Conservation (phyloP, 2,113 vertebrate species). For the Hemichromis elongatus region DNA sequence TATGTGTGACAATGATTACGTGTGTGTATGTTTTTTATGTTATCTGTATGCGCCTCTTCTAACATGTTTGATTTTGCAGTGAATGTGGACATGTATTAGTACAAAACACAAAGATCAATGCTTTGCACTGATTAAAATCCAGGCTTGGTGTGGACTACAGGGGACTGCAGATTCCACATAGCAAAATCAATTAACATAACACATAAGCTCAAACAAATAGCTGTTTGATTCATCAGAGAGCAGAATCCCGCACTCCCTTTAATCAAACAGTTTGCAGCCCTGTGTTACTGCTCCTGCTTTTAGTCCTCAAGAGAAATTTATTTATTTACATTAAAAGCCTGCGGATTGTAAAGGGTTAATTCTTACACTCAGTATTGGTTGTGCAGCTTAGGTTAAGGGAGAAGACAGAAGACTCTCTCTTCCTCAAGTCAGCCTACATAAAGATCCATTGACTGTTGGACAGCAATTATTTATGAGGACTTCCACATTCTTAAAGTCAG, state of each 20-base stretch:
- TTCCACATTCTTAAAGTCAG: constrained; percentile 4
- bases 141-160: background rate
- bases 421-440: constrained; percentile 7
- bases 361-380: background rate
- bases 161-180: background rate
- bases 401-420: background rate
- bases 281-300: background rate
- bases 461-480: constrained; percentile 43
- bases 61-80: background rate
- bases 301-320: constrained; percentile 25
- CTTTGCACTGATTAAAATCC: background rate
- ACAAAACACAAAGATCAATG: constrained; percentile 2
- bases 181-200: constrained; percentile 32
- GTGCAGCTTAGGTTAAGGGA: background rate
- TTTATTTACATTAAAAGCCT: constrained; percentile 22
- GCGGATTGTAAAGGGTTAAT: background rate
- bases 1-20: background rate
- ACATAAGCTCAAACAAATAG: background rate
- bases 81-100: background rate
- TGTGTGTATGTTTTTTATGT: background rate
- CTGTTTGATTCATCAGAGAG: constrained; percentile 1
- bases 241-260: background rate
- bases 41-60: background rate
- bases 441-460: constrained; percentile 23
- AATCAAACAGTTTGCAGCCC: constrained; percentile 14